A percentile compares a stretch with the other conserved stretches of the same genome.
These are phyloP conservation scores for Mycteria americana DNA, from an alignment of 2,797 vertebrate species.

Conservation along the genomic window DNA sequence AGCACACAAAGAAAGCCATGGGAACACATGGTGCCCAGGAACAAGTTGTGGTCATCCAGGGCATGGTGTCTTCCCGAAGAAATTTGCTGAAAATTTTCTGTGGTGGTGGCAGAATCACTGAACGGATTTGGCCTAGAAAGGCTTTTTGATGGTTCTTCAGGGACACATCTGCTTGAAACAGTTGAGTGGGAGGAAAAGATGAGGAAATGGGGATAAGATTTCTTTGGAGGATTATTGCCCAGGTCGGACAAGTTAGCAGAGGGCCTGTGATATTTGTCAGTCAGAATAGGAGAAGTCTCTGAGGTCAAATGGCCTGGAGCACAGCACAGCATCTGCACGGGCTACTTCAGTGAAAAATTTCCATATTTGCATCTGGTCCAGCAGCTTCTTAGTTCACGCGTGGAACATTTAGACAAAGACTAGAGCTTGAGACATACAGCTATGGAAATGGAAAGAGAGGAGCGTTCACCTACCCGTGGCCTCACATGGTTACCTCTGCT, in stretches of 20 bases:
- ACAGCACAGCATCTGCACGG: not conserved
- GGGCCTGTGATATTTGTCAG: not conserved
- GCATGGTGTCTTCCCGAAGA: not conserved
- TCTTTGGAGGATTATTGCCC: constrained; percentile 13
- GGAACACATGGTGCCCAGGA: not conserved
- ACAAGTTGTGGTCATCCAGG: not conserved
- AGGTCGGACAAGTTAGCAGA: not conserved
- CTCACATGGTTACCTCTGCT: not conserved
- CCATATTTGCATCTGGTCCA: not conserved
- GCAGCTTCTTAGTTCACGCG: not conserved
- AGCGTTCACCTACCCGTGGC: not conserved
- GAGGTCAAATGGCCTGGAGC: not conserved
- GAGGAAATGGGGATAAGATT: not conserved
- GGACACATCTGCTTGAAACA: not conserved
- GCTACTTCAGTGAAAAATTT: not conserved
- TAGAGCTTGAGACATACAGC: not conserved
- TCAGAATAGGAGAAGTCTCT: not conserved
- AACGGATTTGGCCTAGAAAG: not conserved
- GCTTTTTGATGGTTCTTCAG: not conserved
- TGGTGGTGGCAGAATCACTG: not conserved
- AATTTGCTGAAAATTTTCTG: not conserved
- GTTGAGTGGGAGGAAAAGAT: not conserved
- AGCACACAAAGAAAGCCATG: not conserved
- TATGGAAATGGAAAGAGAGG: not conserved
- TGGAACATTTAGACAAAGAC: not conserved